phyloP scores from a whole-genome alignment of 2,888 invertebrate genomes.

The Pinctada fucata region DNA sequence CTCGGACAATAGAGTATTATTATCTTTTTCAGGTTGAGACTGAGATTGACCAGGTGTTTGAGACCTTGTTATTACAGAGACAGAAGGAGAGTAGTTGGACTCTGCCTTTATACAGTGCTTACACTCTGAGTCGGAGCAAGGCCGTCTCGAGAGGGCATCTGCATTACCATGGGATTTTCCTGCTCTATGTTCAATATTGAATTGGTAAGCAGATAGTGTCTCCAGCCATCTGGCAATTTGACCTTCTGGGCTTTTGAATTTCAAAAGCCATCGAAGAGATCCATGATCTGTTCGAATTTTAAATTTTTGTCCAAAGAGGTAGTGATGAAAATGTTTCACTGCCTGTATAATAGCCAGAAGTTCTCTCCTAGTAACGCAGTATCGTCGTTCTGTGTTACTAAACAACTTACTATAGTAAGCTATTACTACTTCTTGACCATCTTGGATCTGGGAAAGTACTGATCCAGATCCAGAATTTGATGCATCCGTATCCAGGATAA shows the following conservation, averaged over 20 bases:
- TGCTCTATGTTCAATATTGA: too few species aligned
- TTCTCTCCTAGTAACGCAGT: constrained; percentile 27
- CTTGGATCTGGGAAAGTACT: constrained; percentile 23
- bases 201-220: too few species aligned
- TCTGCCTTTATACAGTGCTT: too few species aligned
- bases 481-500: too few species aligned
- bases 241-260: constrained; percentile 9
- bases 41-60: neutral
- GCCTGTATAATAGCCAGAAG: constrained; percentile 15
- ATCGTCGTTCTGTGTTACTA: constrained; percentile 9
- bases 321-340: constrained; percentile 20
- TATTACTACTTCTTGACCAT: constrained; percentile 23
- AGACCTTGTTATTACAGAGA: too few species aligned
- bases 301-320: constrained; percentile 5
- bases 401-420: constrained; percentile 23
- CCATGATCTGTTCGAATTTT: constrained; percentile 16
- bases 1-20: too few species aligned
- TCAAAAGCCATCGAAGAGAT: constrained; percentile 15
- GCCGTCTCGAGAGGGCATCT: too few species aligned
- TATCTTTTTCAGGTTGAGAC: too few species aligned
- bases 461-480: too few species aligned
- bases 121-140: too few species aligned
- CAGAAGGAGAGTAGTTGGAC: too few species aligned
- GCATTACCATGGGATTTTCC: too few species aligned
- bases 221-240: constrained; percentile 21